phyloP scores from a whole-genome alignment of 2,797 vertebrate species.

The Gymnopithys bicolor region DNA sequence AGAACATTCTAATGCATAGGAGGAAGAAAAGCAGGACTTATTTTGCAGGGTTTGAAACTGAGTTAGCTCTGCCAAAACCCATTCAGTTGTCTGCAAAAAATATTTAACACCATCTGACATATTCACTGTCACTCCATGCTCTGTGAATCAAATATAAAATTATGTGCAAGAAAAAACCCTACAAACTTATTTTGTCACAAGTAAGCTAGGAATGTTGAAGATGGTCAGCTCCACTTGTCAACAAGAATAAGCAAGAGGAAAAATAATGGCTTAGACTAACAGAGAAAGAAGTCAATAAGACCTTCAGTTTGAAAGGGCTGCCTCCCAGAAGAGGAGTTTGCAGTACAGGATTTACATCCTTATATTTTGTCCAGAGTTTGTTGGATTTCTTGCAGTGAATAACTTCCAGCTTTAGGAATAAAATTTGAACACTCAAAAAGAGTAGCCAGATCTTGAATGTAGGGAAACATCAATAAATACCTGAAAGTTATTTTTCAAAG shows the following conservation, averaged over 20 bases:
- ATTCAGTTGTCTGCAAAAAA: conserved; percentile 49
- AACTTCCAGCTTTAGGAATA: not conserved
- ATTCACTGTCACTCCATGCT: conserved; percentile 48
- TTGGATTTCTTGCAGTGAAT: not conserved
- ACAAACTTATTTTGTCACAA: conserved; percentile 55
- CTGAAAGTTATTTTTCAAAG: not conserved
- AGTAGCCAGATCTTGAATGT: not conserved
- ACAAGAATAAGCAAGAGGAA: conserved; percentile 43
- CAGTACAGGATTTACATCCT: not conserved
- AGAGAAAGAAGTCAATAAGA: not conserved
- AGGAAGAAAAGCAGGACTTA: conserved; percentile 44
- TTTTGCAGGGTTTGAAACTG: conserved; percentile 34
- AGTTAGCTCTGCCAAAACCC: conserved; percentile 55
- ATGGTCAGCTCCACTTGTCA: conserved; percentile 55
- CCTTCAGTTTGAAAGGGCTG: not conserved
- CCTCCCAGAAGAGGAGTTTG: not conserved
- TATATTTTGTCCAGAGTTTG: not conserved
- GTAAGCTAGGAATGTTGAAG: conserved; percentile 43
- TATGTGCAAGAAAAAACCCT: conserved; percentile 43
- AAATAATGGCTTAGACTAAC: conserved; percentile 32
- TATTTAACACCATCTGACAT: conserved; percentile 59
- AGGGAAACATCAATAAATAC: not conserved
- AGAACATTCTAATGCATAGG: not conserved
- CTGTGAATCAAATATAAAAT: conserved; percentile 55
- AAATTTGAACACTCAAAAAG: not conserved